These are phyloP conservation scores for Leptonema lineaticorne DNA, from an alignment of 1,140 invertebrate genomes.

Conservation along the genomic window DNA sequence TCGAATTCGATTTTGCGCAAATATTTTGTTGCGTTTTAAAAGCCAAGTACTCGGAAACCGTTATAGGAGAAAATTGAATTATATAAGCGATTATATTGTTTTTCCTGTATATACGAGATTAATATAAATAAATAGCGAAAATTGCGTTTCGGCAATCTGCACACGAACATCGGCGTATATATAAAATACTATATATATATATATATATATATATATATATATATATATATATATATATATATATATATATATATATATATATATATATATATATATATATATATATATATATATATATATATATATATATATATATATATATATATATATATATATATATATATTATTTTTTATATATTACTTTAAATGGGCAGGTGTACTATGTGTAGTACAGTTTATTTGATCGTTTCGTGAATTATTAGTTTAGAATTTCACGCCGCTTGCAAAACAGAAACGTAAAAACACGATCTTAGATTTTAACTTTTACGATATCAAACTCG, in stretches of 20 bases:
- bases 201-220: neutral
- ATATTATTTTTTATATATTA: neutral
- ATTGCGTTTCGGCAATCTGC: too few relatives aligned
- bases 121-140: too few relatives aligned
- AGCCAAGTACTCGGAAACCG: too few relatives aligned
- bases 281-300: neutral
- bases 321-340: neutral
- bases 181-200: neutral
- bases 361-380: conserved; percentile 9
- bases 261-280: neutral
- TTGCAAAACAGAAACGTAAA: neutral
- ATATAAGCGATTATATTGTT: too few relatives aligned
- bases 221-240: neutral
- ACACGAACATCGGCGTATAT: too few relatives aligned
- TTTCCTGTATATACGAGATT: too few relatives aligned
- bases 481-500: conserved; percentile 1
- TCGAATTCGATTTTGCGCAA: too few relatives aligned
- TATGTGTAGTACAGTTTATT: neutral
- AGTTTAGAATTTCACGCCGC: neutral
- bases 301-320: neutral
- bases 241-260: neutral
- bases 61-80: too few relatives aligned
- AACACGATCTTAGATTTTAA: neutral
- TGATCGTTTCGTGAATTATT: conserved; percentile 8
- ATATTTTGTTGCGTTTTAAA: too few relatives aligned